Evolutionary conservation across 2,888 invertebrate genomes (phyloP), one percentile per base, ranked within the genome.

Genomic region (Geophilus truncorum): DNA sequence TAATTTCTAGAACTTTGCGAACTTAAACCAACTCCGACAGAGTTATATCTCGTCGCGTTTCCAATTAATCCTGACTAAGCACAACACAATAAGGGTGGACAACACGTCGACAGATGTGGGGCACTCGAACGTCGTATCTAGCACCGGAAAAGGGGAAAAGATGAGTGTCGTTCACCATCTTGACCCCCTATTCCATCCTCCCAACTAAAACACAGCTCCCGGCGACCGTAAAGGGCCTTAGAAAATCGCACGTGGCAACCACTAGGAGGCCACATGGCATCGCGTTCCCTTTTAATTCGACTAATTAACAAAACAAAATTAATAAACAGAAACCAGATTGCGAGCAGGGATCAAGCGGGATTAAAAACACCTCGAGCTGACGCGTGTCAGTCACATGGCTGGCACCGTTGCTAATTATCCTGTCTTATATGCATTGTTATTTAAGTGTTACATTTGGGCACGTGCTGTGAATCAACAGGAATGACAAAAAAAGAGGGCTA

Each of bases 211-310:
- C 70, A 70, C 70, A 70, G 70, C 70, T 70, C 70, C 70, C 28
- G 70, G 70, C 70, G 70, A 70, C 70, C 25, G 70, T 25, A 70
- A 70, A 70, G 70, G 70, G 70, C 70, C 62, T 70, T 70, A 70
- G 70, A 70, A 70, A 70, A 70, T 70, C 70, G 70, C 70, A 70
- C 70, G 70, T 70, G 70, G 70, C 70, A 70, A 70, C 70, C 70
- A 70, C 70, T 70, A 70, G 70, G 70, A 5, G 12, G 70, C 70
- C 70, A 70, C 70, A 70, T 70, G 70, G 70, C 70, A 23, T 28
- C 45, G n/a, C 45, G 5, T 45, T 28, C 70, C 9, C 12, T 25
- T 70, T 15, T 70, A 28, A 51, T 28, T 28, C 25, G 25, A 28
- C 70, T 25, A 70, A 70, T 70, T 70, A 70, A 70, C 70, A 70